Conservation (phyloP, 2,888 invertebrate genomes). For the Lithophane leautieri region DNA sequence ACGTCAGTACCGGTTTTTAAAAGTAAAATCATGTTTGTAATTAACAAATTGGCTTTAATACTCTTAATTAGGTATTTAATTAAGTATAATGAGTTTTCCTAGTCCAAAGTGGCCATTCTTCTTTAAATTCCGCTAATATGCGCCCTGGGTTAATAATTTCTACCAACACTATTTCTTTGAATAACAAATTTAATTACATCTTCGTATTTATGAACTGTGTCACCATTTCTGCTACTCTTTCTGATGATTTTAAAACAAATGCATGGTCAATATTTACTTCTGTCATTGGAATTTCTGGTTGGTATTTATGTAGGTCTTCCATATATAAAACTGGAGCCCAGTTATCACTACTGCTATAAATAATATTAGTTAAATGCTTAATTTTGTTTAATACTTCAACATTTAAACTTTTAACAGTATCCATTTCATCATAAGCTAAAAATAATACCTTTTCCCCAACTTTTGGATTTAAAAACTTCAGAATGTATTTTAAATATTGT, state of each 20-base stretch:
- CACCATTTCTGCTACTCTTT: constrained; percentile 88
- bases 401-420: constrained; percentile 92
- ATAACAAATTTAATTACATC: constrained; percentile 22
- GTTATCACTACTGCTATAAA: constrained; percentile 94
- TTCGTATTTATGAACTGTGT: constrained; percentile 75
- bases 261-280: constrained; percentile 91
- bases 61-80: too few species aligned
- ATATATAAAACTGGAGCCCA: constrained; percentile 96
- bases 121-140: background rate
- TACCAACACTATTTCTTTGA: background rate
- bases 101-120: background rate
- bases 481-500: constrained; percentile 86
- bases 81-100: background rate
- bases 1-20: too few species aligned
- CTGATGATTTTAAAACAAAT: constrained; percentile 93
- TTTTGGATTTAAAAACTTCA: constrained; percentile 90
- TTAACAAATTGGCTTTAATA: too few species aligned
- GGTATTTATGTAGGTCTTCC: constrained; percentile 88
- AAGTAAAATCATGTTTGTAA: too few species aligned
- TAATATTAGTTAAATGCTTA: constrained; percentile 90
- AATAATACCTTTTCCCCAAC: constrained; percentile 92
- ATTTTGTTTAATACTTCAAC: constrained; percentile 91
- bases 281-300: constrained; percentile 78
- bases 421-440: constrained; percentile 95
- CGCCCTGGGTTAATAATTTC: background rate